phyloP scores from a whole-genome alignment of 2,797 vertebrate species.

The Cyprinodon diabolis region DNA sequence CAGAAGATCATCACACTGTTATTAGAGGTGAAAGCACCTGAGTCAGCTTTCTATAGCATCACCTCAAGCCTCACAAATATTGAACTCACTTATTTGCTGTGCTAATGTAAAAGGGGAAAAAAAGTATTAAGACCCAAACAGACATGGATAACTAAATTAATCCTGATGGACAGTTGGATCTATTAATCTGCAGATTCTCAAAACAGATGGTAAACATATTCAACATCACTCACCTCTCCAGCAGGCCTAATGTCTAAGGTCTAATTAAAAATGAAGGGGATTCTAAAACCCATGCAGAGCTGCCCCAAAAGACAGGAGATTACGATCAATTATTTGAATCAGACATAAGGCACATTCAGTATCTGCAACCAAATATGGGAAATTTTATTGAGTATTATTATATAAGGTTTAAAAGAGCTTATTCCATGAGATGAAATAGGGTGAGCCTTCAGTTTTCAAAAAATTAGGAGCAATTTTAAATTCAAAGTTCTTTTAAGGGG shows the following conservation, averaged over 20 bases:
- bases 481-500: neutral
- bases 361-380: neutral
- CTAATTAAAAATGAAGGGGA: constrained; percentile 31
- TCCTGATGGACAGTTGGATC: constrained; percentile 32
- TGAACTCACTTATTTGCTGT: constrained; percentile 13
- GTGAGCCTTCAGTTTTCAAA: neutral
- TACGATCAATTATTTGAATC: constrained; percentile 15
- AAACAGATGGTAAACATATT: constrained; percentile 34
- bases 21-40: neutral
- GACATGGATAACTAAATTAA: constrained; percentile 21
- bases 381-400: neutral
- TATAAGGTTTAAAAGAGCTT: neutral
- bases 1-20: neutral
- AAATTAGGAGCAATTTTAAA: neutral
- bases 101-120: neutral
- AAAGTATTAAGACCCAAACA: constrained; percentile 14
- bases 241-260: constrained; percentile 18
- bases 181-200: constrained; percentile 34
- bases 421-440: neutral
- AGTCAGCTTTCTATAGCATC: neutral
- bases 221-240: constrained; percentile 15
- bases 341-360: constrained; percentile 8
- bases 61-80: neutral
- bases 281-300: constrained; percentile 12
- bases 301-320: constrained; percentile 10